phyloP scores from a whole-genome alignment of 1,140 invertebrate species.

The Diorhabda elongata region DNA sequence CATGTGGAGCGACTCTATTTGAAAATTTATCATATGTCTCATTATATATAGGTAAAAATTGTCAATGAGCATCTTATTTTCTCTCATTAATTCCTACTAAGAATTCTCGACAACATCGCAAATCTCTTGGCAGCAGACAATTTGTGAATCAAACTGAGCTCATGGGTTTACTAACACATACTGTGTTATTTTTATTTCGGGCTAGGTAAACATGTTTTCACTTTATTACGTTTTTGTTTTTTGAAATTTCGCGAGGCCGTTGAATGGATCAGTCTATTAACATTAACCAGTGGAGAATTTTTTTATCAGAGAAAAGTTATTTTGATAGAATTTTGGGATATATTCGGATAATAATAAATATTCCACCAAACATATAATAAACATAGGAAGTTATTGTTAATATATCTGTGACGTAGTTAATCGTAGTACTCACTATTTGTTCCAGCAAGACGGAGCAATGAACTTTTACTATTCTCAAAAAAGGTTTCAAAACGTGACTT shows the following conservation, averaged over 20 bases:
- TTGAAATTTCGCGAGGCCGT: background rate
- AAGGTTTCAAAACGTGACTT: no score
- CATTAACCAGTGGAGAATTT: background rate
- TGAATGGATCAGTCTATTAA: background rate
- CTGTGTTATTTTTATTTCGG: slow-evolving; percentile 22
- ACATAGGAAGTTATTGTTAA: background rate
- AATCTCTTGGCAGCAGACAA: background rate
- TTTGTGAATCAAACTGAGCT: slow-evolving; percentile 1
- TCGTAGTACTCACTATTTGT: no score
- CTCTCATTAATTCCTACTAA: no score
- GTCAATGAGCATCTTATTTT: no score
- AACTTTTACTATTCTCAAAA: no score
- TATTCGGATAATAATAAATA: background rate
- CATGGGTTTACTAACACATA: slow-evolving; percentile 12
- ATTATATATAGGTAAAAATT: no score
- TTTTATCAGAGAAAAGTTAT: background rate
- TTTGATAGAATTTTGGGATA: background rate
- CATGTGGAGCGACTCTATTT: no score
- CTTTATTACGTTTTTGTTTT: slow-evolving; percentile 4
- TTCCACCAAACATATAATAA: background rate
- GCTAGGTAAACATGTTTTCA: slow-evolving; percentile 24
- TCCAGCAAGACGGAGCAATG: no score
- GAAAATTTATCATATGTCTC: no score
- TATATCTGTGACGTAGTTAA: no score
- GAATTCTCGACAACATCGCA: background rate